Evolutionary conservation across 1,140 invertebrate species (phyloP).

Genomic region (Diorhabda carinulata): DNA sequence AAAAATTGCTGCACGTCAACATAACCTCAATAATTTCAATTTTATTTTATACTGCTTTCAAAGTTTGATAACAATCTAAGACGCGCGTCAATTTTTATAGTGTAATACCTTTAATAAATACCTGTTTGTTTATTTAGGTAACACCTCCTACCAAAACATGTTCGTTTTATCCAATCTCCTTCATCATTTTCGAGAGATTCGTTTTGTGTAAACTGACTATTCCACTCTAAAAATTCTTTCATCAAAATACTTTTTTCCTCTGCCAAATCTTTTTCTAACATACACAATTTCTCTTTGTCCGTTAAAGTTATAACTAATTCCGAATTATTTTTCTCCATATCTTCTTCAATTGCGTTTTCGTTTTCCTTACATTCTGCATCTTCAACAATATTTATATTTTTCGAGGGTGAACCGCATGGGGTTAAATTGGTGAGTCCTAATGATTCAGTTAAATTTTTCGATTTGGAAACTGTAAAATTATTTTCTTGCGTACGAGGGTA

Average conservation of each 20-base stretch:
- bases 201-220: conserved; percentile 8
- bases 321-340: neutral
- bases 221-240: conserved; percentile 13
- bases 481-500: too few species aligned
- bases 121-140: conserved; percentile 37
- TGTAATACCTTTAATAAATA: conserved; percentile 9
- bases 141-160: conserved; percentile 24
- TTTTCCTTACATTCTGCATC: too few species aligned
- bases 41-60: too few species aligned
- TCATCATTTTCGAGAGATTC: neutral
- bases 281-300: conserved; percentile 7
- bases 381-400: too few species aligned
- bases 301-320: neutral
- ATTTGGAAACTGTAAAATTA: too few species aligned
- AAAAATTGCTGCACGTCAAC: too few species aligned
- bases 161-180: conserved; percentile 28
- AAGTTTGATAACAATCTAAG: too few species aligned
- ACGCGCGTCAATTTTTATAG: too few species aligned
- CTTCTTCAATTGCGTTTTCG: neutral
- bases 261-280: conserved; percentile 13
- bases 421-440: too few species aligned
- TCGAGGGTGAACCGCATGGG: too few species aligned
- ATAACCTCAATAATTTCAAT: too few species aligned
- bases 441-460: too few species aligned
- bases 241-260: conserved; percentile 9